Evolutionary conservation across 2,888 invertebrate species (phyloP).

Genomic region (Argyresthia albistria): DNA sequence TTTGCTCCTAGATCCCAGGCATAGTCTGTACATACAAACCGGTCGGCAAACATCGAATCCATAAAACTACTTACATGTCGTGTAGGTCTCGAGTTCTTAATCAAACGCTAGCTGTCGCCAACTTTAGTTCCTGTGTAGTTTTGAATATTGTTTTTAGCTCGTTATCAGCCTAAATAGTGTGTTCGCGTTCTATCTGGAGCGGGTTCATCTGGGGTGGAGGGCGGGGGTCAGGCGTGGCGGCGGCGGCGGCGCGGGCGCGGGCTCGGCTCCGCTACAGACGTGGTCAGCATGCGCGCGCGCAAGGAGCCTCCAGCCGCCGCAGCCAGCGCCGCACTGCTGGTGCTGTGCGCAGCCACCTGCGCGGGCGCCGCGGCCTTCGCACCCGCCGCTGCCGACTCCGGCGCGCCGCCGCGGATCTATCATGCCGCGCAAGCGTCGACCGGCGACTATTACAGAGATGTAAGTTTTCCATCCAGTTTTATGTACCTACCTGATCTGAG

Average conservation of each 20-base stretch:
- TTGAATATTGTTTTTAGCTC: constrained; percentile 2
- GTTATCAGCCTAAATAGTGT: constrained; percentile 62
- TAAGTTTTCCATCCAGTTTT: too few species aligned
- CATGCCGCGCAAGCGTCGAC: too few species aligned
- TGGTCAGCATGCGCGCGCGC: too few species aligned
- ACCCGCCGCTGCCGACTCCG: neutral
- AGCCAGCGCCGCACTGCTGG: neutral
- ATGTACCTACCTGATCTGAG: too few species aligned
- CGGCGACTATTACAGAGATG: too few species aligned
- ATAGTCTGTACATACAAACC: too few species aligned
- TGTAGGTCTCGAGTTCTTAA: too few species aligned
- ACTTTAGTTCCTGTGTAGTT: constrained; percentile 18
- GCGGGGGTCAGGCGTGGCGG: constrained; percentile 48
- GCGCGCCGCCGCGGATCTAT: too few species aligned
- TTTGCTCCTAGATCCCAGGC: too few species aligned
- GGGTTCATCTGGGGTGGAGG: constrained; percentile 49
- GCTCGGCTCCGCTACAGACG: constrained; percentile 7
- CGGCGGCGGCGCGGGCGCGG: constrained; percentile 46
- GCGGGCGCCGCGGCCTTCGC: neutral
- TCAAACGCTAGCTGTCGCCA: constrained; percentile 18
- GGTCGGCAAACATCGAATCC: too few species aligned
- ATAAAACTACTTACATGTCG: too few species aligned
- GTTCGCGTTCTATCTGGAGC: constrained; percentile 59
- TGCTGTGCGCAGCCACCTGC: constrained; percentile 10
- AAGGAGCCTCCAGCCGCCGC: too few species aligned